phyloP scores from a whole-genome alignment of 2,888 invertebrate genomes.

The Dolomedes plantarius region DNA sequence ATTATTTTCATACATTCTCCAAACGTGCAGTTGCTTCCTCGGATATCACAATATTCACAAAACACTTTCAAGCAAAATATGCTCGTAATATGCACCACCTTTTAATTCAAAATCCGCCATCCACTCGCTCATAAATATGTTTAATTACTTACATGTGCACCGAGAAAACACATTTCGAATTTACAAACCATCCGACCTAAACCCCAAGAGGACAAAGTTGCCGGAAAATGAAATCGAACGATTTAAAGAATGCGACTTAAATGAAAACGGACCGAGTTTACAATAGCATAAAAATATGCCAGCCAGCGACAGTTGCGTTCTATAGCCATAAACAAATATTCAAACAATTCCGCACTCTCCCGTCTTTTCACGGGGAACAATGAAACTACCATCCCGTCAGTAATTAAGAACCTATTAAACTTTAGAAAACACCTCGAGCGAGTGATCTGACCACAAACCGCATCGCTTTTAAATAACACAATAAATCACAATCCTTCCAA shows the following conservation, averaged over 20 bases:
- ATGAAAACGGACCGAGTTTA: conserved; percentile 3
- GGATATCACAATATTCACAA: too few relatives aligned
- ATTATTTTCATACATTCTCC: too few relatives aligned
- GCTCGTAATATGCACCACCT: too few relatives aligned
- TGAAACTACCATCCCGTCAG: conserved; percentile 18
- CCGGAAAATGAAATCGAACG: conserved; percentile 1
- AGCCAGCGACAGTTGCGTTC: not conserved
- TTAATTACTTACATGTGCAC: too few relatives aligned
- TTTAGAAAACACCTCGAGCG: conserved; percentile 18
- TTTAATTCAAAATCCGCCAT: not conserved
- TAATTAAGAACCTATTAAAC: conserved; percentile 15
- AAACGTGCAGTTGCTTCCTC: too few relatives aligned
- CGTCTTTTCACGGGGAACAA: not conserved
- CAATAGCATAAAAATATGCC: conserved; percentile 12
- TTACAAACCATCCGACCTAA: too few relatives aligned
- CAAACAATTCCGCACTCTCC: not conserved
- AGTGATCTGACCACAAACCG: conserved; percentile 20
- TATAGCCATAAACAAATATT: conserved; percentile 16
- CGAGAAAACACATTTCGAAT: too few relatives aligned
- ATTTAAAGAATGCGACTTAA: conserved; percentile 9
- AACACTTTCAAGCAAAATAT: too few relatives aligned
- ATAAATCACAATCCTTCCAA: conserved; percentile 48
- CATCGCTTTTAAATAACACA: conserved; percentile 37
- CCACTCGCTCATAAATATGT: not conserved
- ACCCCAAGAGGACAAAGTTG: not conserved